Conservation (phyloP, 1,140 invertebrate genomes). For the Aculops lycopersici region DNA sequence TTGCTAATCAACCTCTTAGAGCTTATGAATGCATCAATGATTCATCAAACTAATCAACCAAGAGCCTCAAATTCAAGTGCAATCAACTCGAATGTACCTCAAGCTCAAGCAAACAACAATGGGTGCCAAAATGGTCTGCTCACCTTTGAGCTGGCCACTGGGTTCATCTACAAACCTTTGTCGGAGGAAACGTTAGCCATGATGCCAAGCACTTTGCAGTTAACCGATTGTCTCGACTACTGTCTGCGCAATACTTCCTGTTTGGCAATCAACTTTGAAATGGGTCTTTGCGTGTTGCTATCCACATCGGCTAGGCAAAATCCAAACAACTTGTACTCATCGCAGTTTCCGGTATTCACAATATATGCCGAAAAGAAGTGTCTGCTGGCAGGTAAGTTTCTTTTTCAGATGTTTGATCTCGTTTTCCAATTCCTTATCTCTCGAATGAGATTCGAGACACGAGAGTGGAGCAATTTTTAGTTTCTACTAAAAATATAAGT, state of each 20-base stretch:
- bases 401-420: no score
- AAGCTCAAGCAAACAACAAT: no score
- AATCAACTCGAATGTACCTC: no score
- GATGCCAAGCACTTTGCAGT: slow-evolving; percentile 55
- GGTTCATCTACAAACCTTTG: slow-evolving; percentile 63
- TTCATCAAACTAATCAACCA: no score
- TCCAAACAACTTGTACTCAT: slow-evolving; percentile 50
- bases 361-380: slow-evolving; percentile 79
- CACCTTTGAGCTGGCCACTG: slow-evolving; percentile 54
- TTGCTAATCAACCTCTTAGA: no score
- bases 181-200: slow-evolving; percentile 44
- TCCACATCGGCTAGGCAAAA: slow-evolving; percentile 48
- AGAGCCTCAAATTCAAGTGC: no score
- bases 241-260: slow-evolving; percentile 61
- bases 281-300: slow-evolving; percentile 67
- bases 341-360: slow-evolving; percentile 78
- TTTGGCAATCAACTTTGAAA: slow-evolving; percentile 72
- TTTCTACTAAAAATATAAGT: no score
- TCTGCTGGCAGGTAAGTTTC: slow-evolving; percentile 18
- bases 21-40: no score
- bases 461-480: no score
- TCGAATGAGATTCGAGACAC: no score
- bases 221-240: slow-evolving; percentile 62
- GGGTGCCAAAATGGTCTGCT: background rate
- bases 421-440: no score